phyloP scores from a whole-genome alignment of 1,140 invertebrate species.

The Polyergus mexicanus region DNA sequence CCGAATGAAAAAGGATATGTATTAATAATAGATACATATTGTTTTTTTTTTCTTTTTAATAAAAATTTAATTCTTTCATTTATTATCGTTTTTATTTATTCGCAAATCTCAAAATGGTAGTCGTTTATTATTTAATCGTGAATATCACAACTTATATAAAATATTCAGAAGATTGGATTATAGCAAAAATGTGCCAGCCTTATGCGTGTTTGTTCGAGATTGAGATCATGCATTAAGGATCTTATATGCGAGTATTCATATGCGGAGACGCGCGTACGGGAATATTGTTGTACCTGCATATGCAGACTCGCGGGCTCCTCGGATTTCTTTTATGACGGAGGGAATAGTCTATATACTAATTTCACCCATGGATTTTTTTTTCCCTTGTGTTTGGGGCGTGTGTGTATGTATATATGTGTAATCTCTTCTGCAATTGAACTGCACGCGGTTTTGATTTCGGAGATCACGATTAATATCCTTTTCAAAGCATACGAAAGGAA shows the following conservation, averaged over 20 bases:
- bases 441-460: conserved; percentile 67
- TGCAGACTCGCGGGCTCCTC: conserved; percentile 43
- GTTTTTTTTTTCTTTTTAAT: not conserved
- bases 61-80: not conserved
- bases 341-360: not conserved
- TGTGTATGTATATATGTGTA: too few species aligned
- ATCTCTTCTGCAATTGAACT: conserved; percentile 65
- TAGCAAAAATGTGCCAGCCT: not conserved
- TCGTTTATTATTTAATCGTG: conserved; percentile 8
- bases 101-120: not conserved
- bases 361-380: conserved; percentile 19
- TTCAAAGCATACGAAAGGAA: conserved; percentile 55
- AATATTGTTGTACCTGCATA: conserved; percentile 69
- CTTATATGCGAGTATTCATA: not conserved
- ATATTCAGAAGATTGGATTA: not conserved
- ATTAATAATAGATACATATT: not conserved
- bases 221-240: not conserved
- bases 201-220: not conserved
- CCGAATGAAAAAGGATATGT: not conserved
- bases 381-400: not conserved
- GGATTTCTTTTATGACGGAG: conserved; percentile 48
- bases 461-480: conserved; percentile 60
- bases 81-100: not conserved
- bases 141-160: not conserved
- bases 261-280: conserved; percentile 23